phyloP scores from a whole-genome alignment of 2,888 invertebrate genomes.

The Diachrysia chrysitis region DNA sequence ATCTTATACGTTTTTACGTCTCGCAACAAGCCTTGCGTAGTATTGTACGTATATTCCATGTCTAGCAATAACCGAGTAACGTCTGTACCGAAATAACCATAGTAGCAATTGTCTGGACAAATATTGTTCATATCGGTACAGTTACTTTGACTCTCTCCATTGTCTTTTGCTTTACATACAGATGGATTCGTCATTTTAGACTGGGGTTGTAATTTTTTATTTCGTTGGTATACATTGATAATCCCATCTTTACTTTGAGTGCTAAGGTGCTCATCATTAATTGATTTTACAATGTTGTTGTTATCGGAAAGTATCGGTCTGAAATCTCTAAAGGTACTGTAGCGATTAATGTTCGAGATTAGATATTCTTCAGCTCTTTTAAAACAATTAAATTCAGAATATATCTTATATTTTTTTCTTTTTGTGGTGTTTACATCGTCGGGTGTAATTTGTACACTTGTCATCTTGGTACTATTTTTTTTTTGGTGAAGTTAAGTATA shows the following conservation, averaged over 20 bases:
- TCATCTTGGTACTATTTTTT: conserved; percentile 2
- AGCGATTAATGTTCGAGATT: not conserved
- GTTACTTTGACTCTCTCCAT: not conserved
- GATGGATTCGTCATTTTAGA: not conserved
- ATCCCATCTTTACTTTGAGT: not conserved
- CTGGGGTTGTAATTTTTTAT: not conserved
- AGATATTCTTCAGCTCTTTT: conserved; percentile 3
- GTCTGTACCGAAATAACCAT: conserved; percentile 15
- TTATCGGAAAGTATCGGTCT: conserved; percentile 10
- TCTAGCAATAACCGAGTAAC: conserved; percentile 22
- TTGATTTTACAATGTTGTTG: conserved; percentile 1
- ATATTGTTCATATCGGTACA: not conserved
- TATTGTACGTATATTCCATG: conserved; percentile 23
- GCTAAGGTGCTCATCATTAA: not conserved
- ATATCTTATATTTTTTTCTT: conserved; percentile 9
- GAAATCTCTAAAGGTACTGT: not conserved
- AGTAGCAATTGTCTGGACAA: conserved; percentile 5
- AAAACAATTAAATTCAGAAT: conserved; percentile 8
- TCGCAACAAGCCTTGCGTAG: conserved; percentile 20
- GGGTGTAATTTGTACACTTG: not conserved
- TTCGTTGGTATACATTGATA: conserved; percentile 3
- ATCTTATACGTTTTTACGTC: conserved; percentile 13
- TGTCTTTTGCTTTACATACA: conserved; percentile 11
- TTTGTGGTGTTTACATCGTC: conserved; percentile 1
- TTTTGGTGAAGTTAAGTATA: conserved; percentile 17